Evolutionary conservation across 2,113 vertebrate genomes (phyloP).

Genomic region (Phycodurus eques): DNA sequence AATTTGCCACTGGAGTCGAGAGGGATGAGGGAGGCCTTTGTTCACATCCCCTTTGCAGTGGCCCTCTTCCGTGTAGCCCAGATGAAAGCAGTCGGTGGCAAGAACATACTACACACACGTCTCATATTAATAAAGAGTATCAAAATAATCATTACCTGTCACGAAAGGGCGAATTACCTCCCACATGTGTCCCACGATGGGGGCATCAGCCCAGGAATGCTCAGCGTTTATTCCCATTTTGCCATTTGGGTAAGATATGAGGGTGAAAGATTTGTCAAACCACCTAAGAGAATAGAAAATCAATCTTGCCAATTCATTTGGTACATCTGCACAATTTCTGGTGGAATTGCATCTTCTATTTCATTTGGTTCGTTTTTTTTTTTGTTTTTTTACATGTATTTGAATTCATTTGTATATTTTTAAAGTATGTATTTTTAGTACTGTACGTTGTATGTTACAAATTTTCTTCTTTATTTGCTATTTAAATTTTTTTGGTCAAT

Average conservation of each 20-base stretch:
- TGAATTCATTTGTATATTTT: no score
- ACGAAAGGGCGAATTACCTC: conserved; percentile 72
- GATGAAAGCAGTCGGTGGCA: conserved; percentile 81
- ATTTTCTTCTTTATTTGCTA: no score
- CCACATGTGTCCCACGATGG: conserved; percentile 88
- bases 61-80: conserved; percentile 85
- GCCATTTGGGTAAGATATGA: conserved; percentile 85
- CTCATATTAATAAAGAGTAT: background rate
- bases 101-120: conserved; percentile 75
- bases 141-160: background rate
- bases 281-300: conserved; percentile 70
- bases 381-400: no score
- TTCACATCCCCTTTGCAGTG: conserved; percentile 83
- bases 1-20: conserved; percentile 85
- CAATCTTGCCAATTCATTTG: background rate
- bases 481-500: no score
- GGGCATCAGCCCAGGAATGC: conserved; percentile 88
- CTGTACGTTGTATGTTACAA: no score
- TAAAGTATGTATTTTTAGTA: no score
- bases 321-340: background rate
- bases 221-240: conserved; percentile 83
- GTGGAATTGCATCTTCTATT: background rate
- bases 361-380: background rate
- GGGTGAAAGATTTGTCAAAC: conserved; percentile 91
- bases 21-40: conserved; percentile 71